These are phyloP conservation scores for Poeciliopsis turneri DNA, from an alignment of 2,797 vertebrate genomes.

Conservation along the genomic window DNA sequence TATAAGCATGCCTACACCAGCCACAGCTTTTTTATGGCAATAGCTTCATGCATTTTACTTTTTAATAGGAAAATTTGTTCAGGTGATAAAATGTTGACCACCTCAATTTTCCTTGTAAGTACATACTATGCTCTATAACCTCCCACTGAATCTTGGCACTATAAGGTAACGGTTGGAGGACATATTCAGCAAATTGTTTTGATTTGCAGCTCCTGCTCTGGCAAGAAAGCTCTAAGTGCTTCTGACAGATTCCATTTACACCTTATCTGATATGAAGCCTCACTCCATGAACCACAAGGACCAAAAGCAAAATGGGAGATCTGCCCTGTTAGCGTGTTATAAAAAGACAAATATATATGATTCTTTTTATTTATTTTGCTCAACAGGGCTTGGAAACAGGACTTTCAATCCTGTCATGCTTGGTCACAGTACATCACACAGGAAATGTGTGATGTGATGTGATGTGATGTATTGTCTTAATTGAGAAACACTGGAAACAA, in stretches of 20 bases:
- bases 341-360: slow-evolving; percentile 70
- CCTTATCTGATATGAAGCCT: slow-evolving; percentile 61
- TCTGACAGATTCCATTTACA: slow-evolving; percentile 72
- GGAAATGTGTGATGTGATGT: slow-evolving; percentile 11
- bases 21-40: background rate
- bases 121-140: slow-evolving; percentile 53
- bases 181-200: slow-evolving; percentile 64
- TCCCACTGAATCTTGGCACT: slow-evolving; percentile 23
- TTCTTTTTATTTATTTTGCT: slow-evolving; percentile 37
- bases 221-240: slow-evolving; percentile 59
- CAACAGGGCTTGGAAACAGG: slow-evolving; percentile 55
- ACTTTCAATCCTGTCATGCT: slow-evolving; percentile 53
- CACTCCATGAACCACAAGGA: slow-evolving; percentile 57
- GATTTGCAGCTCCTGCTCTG: slow-evolving; percentile 70
- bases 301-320: slow-evolving; percentile 44
- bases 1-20: slow-evolving; percentile 9
- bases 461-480: slow-evolving; percentile 16
- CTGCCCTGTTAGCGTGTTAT: slow-evolving; percentile 50
- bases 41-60: slow-evolving; percentile 32
- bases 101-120: slow-evolving; percentile 37
- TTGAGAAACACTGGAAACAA: slow-evolving; percentile 31
- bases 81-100: slow-evolving; percentile 27
- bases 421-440: slow-evolving; percentile 56
- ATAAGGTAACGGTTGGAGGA: slow-evolving; percentile 59
- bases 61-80: slow-evolving; percentile 46